Evolutionary conservation across 2,113 vertebrate species (phyloP).

Genomic region (Bufo bufo): DNA sequence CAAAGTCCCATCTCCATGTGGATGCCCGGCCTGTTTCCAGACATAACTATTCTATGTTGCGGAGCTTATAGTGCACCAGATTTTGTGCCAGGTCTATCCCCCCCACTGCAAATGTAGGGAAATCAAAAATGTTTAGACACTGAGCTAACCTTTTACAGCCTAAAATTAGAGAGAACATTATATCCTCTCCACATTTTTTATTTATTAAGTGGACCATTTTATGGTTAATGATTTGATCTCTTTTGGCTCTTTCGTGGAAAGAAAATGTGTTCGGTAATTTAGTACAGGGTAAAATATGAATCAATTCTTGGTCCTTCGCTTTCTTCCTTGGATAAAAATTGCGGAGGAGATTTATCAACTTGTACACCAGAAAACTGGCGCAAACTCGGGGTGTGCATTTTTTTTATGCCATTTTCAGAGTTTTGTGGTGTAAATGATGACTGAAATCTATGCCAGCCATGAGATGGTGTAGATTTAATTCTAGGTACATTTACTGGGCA

Average conservation of each 20-base stretch:
- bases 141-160: not conserved
- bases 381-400: too few relatives aligned
- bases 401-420: not conserved
- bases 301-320: not conserved
- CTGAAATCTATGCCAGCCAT: too few relatives aligned
- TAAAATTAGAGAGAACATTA: not conserved
- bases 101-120: not conserved
- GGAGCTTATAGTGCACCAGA: not conserved
- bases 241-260: not conserved
- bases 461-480: too few relatives aligned
- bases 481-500: too few relatives aligned
- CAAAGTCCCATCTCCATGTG: constrained; percentile 25
- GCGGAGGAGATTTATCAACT: too few relatives aligned
- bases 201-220: not conserved
- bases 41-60: not conserved
- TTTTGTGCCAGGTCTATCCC: not conserved
- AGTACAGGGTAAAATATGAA: not conserved
- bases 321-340: too few relatives aligned
- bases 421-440: not conserved
- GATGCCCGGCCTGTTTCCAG: not conserved
- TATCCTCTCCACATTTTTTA: not conserved
- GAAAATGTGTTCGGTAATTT: not conserved
- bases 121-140: not conserved
- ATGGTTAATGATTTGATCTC: not conserved
- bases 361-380: too few relatives aligned